phyloP scores from a whole-genome alignment of 2,797 vertebrate species.

The Macroramphosus scolopax region DNA sequence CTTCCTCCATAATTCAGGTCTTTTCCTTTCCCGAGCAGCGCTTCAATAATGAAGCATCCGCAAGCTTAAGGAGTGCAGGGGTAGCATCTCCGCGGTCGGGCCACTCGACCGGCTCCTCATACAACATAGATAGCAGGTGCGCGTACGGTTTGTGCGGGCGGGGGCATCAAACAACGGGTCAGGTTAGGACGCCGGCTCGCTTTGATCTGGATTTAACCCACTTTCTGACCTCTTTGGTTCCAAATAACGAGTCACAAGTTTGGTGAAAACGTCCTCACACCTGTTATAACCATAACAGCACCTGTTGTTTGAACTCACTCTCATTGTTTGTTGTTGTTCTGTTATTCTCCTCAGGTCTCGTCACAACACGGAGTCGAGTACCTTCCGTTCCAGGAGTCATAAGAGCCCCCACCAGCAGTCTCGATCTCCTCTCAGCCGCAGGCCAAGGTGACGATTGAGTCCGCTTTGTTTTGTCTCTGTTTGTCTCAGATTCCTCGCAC shows the following conservation, averaged over 20 bases:
- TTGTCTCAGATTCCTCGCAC: too few relatives aligned
- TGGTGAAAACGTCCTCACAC: too few relatives aligned
- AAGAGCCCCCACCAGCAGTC: conserved; percentile 84
- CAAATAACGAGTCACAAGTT: conserved; percentile 29
- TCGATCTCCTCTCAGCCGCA: conserved; percentile 85
- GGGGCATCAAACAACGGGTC: conserved; percentile 8
- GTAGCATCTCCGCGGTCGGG: conserved; percentile 33
- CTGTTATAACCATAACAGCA: too few relatives aligned
- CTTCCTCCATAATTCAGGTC: conserved; percentile 65
- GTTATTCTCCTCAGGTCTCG: conserved; percentile 81
- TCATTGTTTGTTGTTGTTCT: too few relatives aligned
- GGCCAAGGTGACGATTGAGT: conserved; percentile 88
- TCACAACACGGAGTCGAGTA: conserved; percentile 85
- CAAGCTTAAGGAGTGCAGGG: conserved; percentile 47
- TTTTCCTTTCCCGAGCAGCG: conserved; percentile 58
- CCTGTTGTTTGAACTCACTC: too few relatives aligned
- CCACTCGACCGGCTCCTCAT: conserved; percentile 56
- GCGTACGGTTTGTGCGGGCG: conserved; percentile 19
- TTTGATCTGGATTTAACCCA: conserved; percentile 43
- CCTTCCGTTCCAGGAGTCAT: conserved; percentile 83
- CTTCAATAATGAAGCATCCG: conserved; percentile 72
- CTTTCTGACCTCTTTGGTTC: conserved; percentile 14
- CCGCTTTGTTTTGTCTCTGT: too few relatives aligned
- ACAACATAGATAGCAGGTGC: conserved; percentile 55
- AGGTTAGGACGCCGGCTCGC: conserved; percentile 9